Evolutionary conservation across 2,797 vertebrate genomes (phyloP).

Genomic region (Brachyalestes nurse): DNA sequence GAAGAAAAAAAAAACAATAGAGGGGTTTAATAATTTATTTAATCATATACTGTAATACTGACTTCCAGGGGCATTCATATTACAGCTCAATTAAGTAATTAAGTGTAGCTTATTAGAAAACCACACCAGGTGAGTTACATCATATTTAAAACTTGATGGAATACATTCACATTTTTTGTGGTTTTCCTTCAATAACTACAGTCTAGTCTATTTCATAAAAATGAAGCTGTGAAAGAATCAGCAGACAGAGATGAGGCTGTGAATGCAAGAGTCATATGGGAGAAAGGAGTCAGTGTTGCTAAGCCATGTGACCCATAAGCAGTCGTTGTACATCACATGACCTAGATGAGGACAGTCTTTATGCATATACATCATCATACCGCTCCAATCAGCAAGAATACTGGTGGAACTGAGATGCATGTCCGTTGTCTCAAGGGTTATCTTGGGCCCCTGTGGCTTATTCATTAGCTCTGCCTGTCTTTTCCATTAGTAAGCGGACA

Average conservation of each 20-base stretch:
- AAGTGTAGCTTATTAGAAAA: too few species aligned
- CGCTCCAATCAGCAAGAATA: neutral
- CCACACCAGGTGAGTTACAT: too few species aligned
- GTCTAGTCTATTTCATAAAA: neutral
- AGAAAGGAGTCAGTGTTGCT: neutral
- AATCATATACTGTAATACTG: neutral
- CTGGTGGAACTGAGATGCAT: neutral
- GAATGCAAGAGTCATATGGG: neutral
- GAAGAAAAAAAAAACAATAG: too few species aligned
- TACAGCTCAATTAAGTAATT: too few species aligned
- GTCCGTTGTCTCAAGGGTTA: neutral
- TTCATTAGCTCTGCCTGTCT: neutral
- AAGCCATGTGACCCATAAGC: neutral
- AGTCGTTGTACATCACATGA: conserved; percentile 2
- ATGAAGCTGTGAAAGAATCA: neutral
- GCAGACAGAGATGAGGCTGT: neutral
- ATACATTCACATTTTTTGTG: neutral
- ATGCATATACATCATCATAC: neutral
- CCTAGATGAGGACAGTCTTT: neutral
- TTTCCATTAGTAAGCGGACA: neutral
- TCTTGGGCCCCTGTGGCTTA: neutral
- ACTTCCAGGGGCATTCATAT: neutral
- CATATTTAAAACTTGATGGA: too few species aligned
- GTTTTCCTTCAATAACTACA: neutral
- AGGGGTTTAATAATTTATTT: neutral